Percentiles rank a stretch among this genome's conserved stretches.
phyloP scores from a whole-genome alignment of 30 jellyfish, hydroid and myxozoan genomes.

The Aurelia aurita region DNA sequence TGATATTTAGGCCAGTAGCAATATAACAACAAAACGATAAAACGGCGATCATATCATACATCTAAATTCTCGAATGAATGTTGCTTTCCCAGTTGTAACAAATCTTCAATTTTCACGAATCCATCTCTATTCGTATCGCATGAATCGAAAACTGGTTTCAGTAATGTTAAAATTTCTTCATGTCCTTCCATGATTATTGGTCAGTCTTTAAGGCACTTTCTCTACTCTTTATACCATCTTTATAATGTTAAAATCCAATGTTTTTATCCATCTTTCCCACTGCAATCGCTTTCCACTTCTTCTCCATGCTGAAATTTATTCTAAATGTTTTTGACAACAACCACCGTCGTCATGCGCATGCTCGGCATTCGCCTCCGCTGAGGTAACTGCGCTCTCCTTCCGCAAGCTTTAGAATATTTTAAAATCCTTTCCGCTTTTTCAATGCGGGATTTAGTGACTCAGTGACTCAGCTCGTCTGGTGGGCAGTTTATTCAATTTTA shows the following conservation, averaged over 20 bases:
- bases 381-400: background rate
- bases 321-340: constrained; percentile 51
- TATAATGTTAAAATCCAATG: too few relatives aligned
- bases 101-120: constrained; percentile 81
- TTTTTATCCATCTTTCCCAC: background rate
- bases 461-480: too few relatives aligned
- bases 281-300: background rate
- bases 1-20: too few relatives aligned
- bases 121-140: constrained; percentile 96
- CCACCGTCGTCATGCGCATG: constrained; percentile 56
- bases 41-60: constrained; percentile 22
- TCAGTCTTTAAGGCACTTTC: too few relatives aligned
- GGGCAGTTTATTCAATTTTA: too few relatives aligned
- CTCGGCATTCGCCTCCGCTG: constrained; percentile 37
- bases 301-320: constrained; percentile 12
- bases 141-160: constrained; percentile 90
- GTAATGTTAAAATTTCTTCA: constrained; percentile 13
- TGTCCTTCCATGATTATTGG: constrained; percentile 53
- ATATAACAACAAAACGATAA: too few relatives aligned
- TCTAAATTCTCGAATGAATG: constrained; percentile 76
- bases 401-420: background rate
- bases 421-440: too few relatives aligned
- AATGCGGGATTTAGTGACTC: too few relatives aligned
- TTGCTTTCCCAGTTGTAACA: constrained; percentile 80
- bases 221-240: too few relatives aligned